These are phyloP conservation scores for Xenopus borealis DNA, from an alignment of 2,113 vertebrate genomes.

Conservation along the genomic window DNA sequence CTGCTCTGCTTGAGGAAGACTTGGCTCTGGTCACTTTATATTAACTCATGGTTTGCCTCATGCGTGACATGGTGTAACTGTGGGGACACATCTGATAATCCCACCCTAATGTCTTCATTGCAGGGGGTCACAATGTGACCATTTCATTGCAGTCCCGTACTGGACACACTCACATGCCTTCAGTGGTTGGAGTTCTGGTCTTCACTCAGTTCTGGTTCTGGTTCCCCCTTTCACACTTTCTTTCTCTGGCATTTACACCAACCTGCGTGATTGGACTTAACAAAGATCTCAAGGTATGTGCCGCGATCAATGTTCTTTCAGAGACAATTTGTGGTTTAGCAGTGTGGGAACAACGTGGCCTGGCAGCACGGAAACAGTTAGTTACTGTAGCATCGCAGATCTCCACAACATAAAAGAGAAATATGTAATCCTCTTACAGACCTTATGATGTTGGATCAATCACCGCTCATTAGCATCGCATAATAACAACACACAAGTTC, in stretches of 20 bases:
- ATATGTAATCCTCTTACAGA: conserved; percentile 44
- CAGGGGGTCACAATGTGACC: conserved; percentile 94
- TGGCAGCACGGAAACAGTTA: conserved; percentile 10
- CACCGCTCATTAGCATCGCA: conserved; percentile 24
- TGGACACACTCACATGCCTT: conserved; percentile 97
- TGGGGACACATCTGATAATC: too few species aligned
- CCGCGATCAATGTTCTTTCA: background rate
- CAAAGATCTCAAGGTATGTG: conserved; percentile 94
- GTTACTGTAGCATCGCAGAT: conserved; percentile 33
- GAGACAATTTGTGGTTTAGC: background rate
- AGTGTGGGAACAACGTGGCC: background rate
- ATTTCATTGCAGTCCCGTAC: conserved; percentile 97
- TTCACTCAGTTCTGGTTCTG: conserved; percentile 99
- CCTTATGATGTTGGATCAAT: conserved; percentile 43
- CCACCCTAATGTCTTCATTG: conserved; percentile 29
- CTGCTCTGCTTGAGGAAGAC: conserved; percentile 17
- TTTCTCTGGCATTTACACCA: conserved; percentile 94
- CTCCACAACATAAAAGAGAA: conserved; percentile 40
- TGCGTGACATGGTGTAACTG: background rate
- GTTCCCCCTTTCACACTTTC: conserved; percentile 96
- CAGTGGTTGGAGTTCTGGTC: conserved; percentile 92
- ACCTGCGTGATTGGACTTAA: conserved; percentile 98
- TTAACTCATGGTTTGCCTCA: conserved; percentile 13
- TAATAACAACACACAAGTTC: conserved; percentile 21
- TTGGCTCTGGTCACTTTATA: conserved; percentile 6